Evolutionary conservation across 2,113 vertebrate species (phyloP).

Genomic region (zebrafish (Danio rerio)): DNA sequence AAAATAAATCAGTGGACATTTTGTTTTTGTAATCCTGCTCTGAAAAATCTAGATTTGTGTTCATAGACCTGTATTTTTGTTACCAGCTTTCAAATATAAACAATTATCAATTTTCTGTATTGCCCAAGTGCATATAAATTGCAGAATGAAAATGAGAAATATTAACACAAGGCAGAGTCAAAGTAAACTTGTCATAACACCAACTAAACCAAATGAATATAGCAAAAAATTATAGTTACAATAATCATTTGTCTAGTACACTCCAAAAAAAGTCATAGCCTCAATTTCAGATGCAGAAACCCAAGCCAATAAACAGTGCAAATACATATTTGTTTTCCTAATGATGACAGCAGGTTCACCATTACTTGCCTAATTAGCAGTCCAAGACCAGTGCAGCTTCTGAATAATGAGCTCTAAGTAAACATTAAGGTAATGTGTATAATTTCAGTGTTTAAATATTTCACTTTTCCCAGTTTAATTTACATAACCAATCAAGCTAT

Average conservation of each 20-base stretch:
- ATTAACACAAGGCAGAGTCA: neutral
- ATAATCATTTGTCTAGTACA: neutral
- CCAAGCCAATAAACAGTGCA: neutral
- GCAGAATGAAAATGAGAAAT: neutral
- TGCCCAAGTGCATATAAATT: neutral
- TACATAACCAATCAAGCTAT: neutral
- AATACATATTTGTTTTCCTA: neutral
- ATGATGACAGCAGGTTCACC: neutral
- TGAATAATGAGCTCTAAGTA: neutral
- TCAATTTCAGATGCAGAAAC: neutral
- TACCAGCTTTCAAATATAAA: too few relatives aligned
- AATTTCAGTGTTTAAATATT: neutral
- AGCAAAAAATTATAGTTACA: too few relatives aligned
- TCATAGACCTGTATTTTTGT: too few relatives aligned
- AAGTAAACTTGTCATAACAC: neutral
- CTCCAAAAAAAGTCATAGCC: neutral
- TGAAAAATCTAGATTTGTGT: too few relatives aligned
- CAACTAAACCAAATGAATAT: neutral
- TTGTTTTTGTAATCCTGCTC: too few relatives aligned
- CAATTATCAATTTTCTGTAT: too few relatives aligned
- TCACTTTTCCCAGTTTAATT: neutral
- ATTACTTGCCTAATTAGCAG: constrained; percentile 1
- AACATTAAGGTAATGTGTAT: neutral
- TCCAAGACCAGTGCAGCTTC: neutral
- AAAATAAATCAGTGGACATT: too few relatives aligned